These are phyloP conservation scores for Irena cyanogastra DNA, from an alignment of 2,113 vertebrate species.

Conservation along the genomic window DNA sequence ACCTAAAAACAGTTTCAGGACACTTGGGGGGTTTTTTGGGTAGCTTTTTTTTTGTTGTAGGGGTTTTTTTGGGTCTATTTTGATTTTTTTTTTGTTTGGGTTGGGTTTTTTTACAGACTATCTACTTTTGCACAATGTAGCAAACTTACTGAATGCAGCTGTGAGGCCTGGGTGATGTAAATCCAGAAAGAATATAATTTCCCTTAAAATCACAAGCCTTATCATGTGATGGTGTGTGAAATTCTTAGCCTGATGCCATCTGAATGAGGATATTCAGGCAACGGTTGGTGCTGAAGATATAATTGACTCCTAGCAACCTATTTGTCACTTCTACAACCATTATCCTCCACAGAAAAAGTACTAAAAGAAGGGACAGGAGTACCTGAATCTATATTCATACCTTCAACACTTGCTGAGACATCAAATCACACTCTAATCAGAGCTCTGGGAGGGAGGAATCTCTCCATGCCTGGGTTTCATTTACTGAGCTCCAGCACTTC, in stretches of 20 bases:
- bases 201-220: background rate
- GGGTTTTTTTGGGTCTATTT: background rate
- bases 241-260: background rate
- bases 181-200: background rate
- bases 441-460: background rate
- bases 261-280: background rate
- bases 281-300: background rate
- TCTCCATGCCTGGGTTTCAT: background rate
- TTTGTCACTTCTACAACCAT: background rate
- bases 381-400: background rate
- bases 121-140: background rate
- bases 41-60: too few species aligned
- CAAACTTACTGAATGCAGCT: background rate
- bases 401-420: background rate
- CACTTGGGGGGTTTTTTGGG: background rate
- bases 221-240: background rate
- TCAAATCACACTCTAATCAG: background rate
- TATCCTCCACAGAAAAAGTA: background rate
- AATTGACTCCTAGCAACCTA: slow-evolving; percentile 7
- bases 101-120: background rate
- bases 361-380: background rate
- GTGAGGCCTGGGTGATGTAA: background rate
- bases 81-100: background rate
- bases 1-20: background rate
- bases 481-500: background rate